Evolutionary conservation across 2,888 invertebrate species (phyloP).

Genomic region (Cephonodes hylas): DNA sequence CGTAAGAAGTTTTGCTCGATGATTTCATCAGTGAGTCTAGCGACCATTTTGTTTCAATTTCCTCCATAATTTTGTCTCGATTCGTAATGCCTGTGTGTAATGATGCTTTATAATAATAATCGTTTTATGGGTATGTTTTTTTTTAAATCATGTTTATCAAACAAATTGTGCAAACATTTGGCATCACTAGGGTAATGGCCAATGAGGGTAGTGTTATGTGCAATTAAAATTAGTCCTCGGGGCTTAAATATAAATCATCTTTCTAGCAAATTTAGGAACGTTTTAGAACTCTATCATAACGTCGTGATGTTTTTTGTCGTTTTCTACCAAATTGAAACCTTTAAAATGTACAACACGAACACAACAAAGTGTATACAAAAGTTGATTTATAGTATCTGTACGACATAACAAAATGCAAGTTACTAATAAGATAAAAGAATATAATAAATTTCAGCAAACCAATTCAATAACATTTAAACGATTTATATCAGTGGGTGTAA

Average conservation of each 20-base stretch:
- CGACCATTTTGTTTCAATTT: not conserved
- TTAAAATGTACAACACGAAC: not conserved
- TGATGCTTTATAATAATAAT: not conserved
- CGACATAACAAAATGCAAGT: not conserved
- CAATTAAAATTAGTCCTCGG: too few species aligned
- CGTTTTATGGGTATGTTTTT: not conserved
- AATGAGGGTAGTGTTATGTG: too few species aligned
- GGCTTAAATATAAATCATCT: too few species aligned
- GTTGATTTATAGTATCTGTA: too few species aligned
- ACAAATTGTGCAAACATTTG: not conserved
- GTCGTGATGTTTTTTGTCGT: too few species aligned
- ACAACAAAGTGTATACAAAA: not conserved
- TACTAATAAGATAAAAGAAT: not conserved
- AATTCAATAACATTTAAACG: conserved; percentile 19
- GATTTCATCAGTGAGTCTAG: not conserved
- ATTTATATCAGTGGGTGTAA: conserved; percentile 1
- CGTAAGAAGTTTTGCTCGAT: not conserved
- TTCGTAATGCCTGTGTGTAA: not conserved
- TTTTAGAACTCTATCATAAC: too few species aligned
- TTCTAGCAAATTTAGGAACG: too few species aligned
- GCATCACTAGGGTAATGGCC: too few species aligned
- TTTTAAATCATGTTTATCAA: not conserved
- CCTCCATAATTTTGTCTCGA: not conserved
- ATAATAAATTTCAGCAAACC: conserved; percentile 34
- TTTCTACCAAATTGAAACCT: not conserved